Base-by-base conservation (phyloP, 2,797 vertebrate genomes). In the Yasuhikotakia modesta region DNA sequence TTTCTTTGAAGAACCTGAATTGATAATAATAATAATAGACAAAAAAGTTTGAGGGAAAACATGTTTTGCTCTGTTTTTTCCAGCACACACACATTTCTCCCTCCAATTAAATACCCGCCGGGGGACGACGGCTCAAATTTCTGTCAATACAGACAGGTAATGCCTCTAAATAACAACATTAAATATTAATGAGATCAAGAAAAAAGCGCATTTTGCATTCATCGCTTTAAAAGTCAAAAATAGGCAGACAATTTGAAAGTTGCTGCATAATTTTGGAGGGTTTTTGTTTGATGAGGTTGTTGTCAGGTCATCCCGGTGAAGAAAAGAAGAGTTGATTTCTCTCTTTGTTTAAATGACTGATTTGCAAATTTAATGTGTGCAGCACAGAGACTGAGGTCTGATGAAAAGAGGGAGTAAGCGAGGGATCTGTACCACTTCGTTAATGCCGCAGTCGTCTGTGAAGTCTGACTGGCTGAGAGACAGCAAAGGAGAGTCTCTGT, bases 131-230 rank as follows among this genome's bases (percentile, higher is more conserved):
- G 86, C 90, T 92, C 89, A 85, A 87, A 87, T 93, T 93, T 90
- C 90, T 91, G 90, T 93, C 92, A 92, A 90, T 92, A 90, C 87
- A 82, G 88, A 84, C 88, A 91, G 91, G 91, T 91, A 90, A 85
- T 90, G 89, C 91, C 92, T 92, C 89, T 88, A 90, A 89, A 88
- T 90, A 91, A 90, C 90, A 89, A 69, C 83, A 79, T 92, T 89
- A 92, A 93, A 93, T 92, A 93, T 94, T 92, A 87, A 93, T 91
- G 88, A 77, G 65, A 57, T 78, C 78, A 69, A 71, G 66, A 61
- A 69, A 70, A 43, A 63, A 70, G 58, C 13, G 52, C 84, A 79
- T 89, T 90, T 89, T 89, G 86, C 86, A 83, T 89, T 81, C 64
- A 70, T 65, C 50, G 66, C 50, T 66, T 81, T 70, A 69, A 69